Base-by-base conservation (phyloP, 2,888 invertebrate species). In the Synergus umbraculus region DNA sequence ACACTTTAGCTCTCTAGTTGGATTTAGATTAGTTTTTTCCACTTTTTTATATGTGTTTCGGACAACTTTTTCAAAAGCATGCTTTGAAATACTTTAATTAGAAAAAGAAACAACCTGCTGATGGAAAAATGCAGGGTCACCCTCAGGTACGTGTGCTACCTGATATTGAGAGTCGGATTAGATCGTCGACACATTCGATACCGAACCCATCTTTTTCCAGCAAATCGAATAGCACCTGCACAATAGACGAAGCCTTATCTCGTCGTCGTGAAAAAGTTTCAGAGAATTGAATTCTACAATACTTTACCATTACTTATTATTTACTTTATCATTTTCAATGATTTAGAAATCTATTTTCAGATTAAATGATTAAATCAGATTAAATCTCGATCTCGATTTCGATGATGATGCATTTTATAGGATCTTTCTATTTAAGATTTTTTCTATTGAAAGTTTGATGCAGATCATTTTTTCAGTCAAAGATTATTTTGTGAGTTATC, bases 191-290 rank as follows among this genome's bases (percentile, higher is more conserved):
- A 29, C 69, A 69, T 69, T 69, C 49, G 69, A 69, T 69, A 69
- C 69, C 49, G 49, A 69, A 69, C 69, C 46, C 49, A 69, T 69
- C 69, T 69, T 69, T 69, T 69, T 22, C 69, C 69, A 29, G 78
- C 69, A 69, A 69, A 69, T 69, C 69, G 69, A 69, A 69, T 69
- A 49, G 69, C 83, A 54, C 82, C 77, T 60, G 82, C 78, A 81
- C 84, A 83, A 84, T 86, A 82, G 83, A 85, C 84, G 83, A 84
- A 79, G 83, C 82, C 83, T 81, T 84, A 83, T 84, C 84, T 73
- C 69, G 41, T 66, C 76, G 76, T 49, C 46, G 46, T 29, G 9
- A 46, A 46, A 69, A 8, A 54, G 54, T 54, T n/a, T 54, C 54
- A 46, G 69, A 22, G 49, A 46, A 69, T 69, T 69, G 69, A 46